Conservation (phyloP, 2,797 vertebrate species). For the Poeciliopsis infans region DNA sequence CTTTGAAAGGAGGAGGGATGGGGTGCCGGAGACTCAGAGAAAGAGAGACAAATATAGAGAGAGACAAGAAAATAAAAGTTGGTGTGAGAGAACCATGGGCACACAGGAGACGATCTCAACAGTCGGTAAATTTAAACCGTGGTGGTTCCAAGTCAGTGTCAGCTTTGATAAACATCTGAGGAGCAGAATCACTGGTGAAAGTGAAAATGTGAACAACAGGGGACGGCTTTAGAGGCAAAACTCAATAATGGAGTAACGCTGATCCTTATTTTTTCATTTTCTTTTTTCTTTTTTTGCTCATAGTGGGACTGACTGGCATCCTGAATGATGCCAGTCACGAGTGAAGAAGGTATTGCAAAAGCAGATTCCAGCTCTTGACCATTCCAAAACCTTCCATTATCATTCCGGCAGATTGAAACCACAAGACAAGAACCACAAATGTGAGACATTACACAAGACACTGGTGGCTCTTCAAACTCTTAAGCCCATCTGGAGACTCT, state of each 20-base stretch:
- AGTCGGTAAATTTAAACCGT: slow-evolving; percentile 75
- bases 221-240: slow-evolving; percentile 82
- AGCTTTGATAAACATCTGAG: slow-evolving; percentile 88
- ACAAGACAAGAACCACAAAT: slow-evolving; percentile 21
- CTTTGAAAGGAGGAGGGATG: slow-evolving; percentile 30
- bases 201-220: slow-evolving; percentile 85
- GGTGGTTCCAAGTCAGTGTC: slow-evolving; percentile 81
- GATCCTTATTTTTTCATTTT: slow-evolving; percentile 56
- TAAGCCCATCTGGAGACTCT: slow-evolving; percentile 54
- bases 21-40: background rate
- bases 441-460: slow-evolving; percentile 43
- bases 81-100: slow-evolving; percentile 63
- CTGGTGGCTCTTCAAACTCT: slow-evolving; percentile 38
- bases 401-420: slow-evolving; percentile 42
- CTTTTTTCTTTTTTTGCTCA: slow-evolving; percentile 10
- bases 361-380: slow-evolving; percentile 35
- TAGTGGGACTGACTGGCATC: slow-evolving; percentile 40
- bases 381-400: slow-evolving; percentile 40
- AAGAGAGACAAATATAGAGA: slow-evolving; percentile 44
- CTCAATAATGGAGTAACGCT: slow-evolving; percentile 79
- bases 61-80: slow-evolving; percentile 56
- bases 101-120: slow-evolving; percentile 66
- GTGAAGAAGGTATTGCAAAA: slow-evolving; percentile 27
- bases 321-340: background rate
- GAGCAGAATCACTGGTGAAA: slow-evolving; percentile 89